Evolutionary conservation across 2,797 vertebrate species (phyloP), one percentile per base, ranked within the genome.

Genomic region (Notolabrus celidotus): DNA sequence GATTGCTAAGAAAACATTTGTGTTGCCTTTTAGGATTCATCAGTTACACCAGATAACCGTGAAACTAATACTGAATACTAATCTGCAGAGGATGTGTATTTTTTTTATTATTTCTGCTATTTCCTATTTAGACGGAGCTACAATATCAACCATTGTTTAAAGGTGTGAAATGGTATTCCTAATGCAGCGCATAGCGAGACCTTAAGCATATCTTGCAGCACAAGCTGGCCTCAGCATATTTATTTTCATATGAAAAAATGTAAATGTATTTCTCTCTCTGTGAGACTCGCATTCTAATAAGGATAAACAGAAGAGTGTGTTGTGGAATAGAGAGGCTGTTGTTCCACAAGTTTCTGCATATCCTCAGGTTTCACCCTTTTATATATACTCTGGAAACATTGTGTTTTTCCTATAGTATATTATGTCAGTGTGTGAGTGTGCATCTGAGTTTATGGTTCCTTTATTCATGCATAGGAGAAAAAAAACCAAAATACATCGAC

Each of bases 161-260:
- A 39, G 19, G 41, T 45, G 1, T 59, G 1, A 46, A 53, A 43
- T 38, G 2, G 10, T 2, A 16, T 50, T 51, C 25, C 36, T 29
- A 5, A 39, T 46, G 42, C 23, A 54, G 33, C 27, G 19, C 20
- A 43, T 16, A 34, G 15, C 20, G n/a, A 10, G 7, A 27, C 36
- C 27, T 34, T 53, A 10, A 20, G 69, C 45, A 57, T 38, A 50
- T 41, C 2, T 23, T 46, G 43, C 45, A 23, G 45, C 11, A 47
- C 11, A 7, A 65, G 39, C 22, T 8, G 5, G 10, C 19, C 3
- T 59, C 41, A 29, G 39, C 49, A 27, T 49, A 25, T 74, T 49
- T 67, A 19, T 62, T 36, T 22, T 31, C 43, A 46, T 9, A 56
- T 50, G 5, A 17, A 20, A 50, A 15, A 57, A 49, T 55, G 10